Evolutionary conservation across 2,113 vertebrate genomes (phyloP).

Genomic region (Sylvietta virens): DNA sequence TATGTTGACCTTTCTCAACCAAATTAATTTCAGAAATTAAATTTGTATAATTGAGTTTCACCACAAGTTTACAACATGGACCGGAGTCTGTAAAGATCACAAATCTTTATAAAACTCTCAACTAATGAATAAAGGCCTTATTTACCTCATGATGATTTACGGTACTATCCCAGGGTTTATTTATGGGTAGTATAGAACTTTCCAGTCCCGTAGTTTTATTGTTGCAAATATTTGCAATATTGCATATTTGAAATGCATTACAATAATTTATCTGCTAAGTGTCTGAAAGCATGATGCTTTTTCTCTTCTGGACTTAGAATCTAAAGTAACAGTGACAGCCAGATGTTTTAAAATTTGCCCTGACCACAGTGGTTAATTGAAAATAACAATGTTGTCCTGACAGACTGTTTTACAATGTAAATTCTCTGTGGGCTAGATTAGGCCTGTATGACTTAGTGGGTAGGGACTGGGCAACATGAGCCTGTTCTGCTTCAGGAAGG

Average conservation of each 20-base stretch:
- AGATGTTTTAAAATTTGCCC: not conserved
- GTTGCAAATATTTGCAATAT: not conserved
- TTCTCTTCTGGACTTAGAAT: not conserved
- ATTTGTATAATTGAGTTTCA: conserved; percentile 28
- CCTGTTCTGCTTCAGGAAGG: not conserved
- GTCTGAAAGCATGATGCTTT: not conserved
- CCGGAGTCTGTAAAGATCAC: not conserved
- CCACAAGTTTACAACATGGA: not conserved
- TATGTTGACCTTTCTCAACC: conserved; percentile 59
- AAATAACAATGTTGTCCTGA: not conserved
- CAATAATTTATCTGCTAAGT: not conserved
- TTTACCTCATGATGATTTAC: not conserved
- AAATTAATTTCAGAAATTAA: conserved; percentile 43
- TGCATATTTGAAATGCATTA: not conserved
- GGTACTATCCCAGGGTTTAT: not conserved
- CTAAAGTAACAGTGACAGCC: not conserved
- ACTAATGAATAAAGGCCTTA: not conserved
- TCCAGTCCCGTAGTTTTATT: not conserved
- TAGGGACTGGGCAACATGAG: not conserved
- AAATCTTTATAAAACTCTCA: not conserved
- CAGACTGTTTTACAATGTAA: not conserved
- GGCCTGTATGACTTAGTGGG: not conserved
- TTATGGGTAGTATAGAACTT: not conserved
- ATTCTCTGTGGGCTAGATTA: not conserved
- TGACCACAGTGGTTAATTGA: not conserved